Base-by-base conservation (phyloP, 1,140 invertebrate species). In the Drosophila nannoptera region DNA sequence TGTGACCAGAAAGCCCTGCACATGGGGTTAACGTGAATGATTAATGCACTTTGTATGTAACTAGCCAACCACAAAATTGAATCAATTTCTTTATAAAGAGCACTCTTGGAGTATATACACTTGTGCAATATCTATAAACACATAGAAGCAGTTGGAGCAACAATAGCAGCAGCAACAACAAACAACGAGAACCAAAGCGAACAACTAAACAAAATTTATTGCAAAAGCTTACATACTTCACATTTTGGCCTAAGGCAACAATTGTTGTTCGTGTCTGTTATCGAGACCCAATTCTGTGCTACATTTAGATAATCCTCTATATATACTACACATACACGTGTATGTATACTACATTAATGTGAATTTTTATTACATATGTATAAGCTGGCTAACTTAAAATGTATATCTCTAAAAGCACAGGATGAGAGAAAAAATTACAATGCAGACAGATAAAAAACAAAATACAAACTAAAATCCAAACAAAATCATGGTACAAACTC, bases 381-480 rank as follows among this genome's bases (percentile, higher is more conserved):
- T 22, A 43, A 56, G 32, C 46, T 43, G 40, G 5, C 67, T 69
- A 69, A 32, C 40, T 33, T 16, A 33, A 33, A 45, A 45, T 5
- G 12, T 35, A 58, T 22, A 40, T 49, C 59, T 55, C 49, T 31
- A 0, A 12, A 12, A 42, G 29, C 40, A 16, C 49, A 22, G 22
- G 22, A 22, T 2, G 22, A 2, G 22, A 22, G 22, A 22, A 22
- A 22, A 22, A 22, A 3, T 22, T 22, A 22, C 22, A 22, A 22
- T 53, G 49, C 33, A 61, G 7, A 53, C 64, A 53, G 31, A 66
- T 54, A 11, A 40, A 14, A 48, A 22, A 40, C 60, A 64, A 62
- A 68, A 33, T 72, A 69, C 31, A 76, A 75, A 81, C 76, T 80
- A 78, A 48, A 71, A 71, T 14, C 73, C 71, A 73, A 78, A 64